phyloP scores from a whole-genome alignment of 2,113 vertebrate species.

The Columba livia region DNA sequence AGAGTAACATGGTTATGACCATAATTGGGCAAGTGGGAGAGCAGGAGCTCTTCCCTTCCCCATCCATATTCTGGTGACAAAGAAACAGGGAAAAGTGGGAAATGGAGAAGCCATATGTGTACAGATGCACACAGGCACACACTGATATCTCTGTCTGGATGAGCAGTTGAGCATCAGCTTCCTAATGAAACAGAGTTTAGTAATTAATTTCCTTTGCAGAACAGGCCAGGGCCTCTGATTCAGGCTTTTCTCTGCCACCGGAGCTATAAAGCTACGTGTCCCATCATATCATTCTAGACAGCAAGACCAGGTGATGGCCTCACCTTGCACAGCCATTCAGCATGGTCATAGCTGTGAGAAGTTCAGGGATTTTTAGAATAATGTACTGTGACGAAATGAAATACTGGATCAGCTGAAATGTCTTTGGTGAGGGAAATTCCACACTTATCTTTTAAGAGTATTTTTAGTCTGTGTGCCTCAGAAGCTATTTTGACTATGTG shows the following conservation, averaged over 20 bases:
- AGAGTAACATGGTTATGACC: neutral
- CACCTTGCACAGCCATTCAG: neutral
- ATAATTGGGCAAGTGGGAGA: neutral
- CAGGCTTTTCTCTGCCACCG: neutral
- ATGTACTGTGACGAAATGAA: neutral
- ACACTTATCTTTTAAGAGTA: conserved; percentile 44
- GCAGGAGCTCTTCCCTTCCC: neutral
- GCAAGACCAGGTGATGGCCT: neutral
- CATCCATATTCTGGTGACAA: fast-evolving
- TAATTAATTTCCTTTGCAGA: neutral
- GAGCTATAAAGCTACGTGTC: neutral
- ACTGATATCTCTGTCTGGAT: neutral
- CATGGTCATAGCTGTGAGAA: neutral
- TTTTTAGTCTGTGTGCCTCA: conserved; percentile 50
- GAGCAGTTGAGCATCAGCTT: neutral
- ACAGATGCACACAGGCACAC: fast-evolving
- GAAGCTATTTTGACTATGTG: conserved; percentile 62
- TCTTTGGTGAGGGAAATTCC: neutral
- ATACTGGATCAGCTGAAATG: neutral
- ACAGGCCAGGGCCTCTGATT: neutral
- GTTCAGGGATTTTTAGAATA: neutral
- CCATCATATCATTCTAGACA: neutral
- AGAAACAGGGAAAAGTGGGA: neutral
- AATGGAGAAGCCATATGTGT: too few species aligned
- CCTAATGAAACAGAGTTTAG: neutral